Evolutionary conservation across 2,113 vertebrate species (phyloP).

Genomic region (Spizaetus ornatus): DNA sequence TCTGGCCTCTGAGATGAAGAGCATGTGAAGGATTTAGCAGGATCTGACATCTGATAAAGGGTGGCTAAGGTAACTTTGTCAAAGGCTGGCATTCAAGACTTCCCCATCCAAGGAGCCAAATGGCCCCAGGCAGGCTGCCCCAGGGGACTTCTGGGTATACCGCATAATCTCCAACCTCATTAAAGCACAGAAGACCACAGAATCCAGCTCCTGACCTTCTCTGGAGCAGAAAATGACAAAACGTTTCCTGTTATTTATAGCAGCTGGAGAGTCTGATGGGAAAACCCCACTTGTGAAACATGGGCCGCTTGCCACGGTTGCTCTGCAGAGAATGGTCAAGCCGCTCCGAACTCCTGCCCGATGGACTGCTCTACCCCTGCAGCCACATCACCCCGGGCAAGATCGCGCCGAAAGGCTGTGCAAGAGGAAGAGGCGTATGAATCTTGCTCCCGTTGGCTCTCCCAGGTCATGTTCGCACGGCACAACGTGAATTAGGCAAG

Average conservation of each 20-base stretch:
- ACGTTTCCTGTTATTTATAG: slow-evolving; percentile 65
- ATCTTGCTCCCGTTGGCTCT: not conserved
- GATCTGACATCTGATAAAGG: not conserved
- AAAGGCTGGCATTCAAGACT: not conserved
- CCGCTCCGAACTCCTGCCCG: not conserved
- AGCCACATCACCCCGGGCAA: not conserved
- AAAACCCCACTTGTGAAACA: slow-evolving; percentile 57
- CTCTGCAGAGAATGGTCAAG: not conserved
- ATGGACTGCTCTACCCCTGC: not conserved
- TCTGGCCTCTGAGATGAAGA: not conserved
- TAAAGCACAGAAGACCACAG: slow-evolving; percentile 14
- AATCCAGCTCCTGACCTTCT: slow-evolving; percentile 53
- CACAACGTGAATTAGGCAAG: not conserved
- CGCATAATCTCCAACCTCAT: not conserved
- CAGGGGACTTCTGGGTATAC: not conserved
- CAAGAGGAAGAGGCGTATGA: not conserved
- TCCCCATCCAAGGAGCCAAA: slow-evolving; percentile 11
- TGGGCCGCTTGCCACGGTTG: not conserved
- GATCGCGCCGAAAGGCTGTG: accelerated
- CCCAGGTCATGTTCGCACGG: not conserved
- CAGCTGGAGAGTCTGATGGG: slow-evolving; percentile 58
- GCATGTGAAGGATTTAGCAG: not conserved
- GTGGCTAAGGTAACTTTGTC: not conserved
- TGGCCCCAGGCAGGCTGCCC: not conserved
- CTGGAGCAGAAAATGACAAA: not conserved